Conservation (phyloP, 2,888 invertebrate genomes). For the Hermaeophaga mercurialis region DNA sequence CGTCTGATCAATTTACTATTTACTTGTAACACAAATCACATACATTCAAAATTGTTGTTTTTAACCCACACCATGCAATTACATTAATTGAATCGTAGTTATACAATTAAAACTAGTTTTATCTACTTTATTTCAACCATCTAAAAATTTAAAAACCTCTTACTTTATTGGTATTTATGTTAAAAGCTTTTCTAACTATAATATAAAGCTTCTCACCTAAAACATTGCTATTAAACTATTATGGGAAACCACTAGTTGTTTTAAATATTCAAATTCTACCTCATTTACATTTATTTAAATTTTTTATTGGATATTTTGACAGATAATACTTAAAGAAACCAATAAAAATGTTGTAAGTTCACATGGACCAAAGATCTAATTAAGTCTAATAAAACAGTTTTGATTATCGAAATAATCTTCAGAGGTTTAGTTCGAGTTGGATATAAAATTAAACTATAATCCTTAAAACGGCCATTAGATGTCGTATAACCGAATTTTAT, state of each 20-base stretch:
- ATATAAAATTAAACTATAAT: constrained; percentile 3
- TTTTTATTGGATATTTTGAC: constrained; percentile 19
- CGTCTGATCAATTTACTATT: no score
- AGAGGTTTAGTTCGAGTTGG: background rate
- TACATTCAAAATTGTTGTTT: background rate
- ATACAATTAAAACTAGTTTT: background rate
- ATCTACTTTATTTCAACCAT: background rate
- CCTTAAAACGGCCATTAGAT: constrained; percentile 7
- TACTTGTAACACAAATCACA: no score
- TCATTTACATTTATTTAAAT: constrained; percentile 17
- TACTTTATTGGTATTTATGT: background rate
- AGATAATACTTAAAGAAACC: constrained; percentile 16
- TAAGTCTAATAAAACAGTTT: constrained; percentile 19
- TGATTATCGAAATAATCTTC: constrained; percentile 7
- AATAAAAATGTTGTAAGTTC: constrained; percentile 20
- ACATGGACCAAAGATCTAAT: constrained; percentile 14
- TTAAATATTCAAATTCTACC: constrained; percentile 17
- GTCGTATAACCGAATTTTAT: constrained; percentile 11
- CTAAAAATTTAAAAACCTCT: background rate
- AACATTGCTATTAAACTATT: constrained; percentile 15
- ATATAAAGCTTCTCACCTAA: constrained; percentile 10
- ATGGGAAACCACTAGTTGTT: constrained; percentile 10
- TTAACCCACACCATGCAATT: background rate
- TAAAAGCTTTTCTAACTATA: constrained; percentile 5
- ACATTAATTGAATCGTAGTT: background rate